Evolutionary conservation across 2,888 invertebrate species (phyloP), one percentile per base, ranked within the genome.

Genomic region (Oligia latruncula): DNA sequence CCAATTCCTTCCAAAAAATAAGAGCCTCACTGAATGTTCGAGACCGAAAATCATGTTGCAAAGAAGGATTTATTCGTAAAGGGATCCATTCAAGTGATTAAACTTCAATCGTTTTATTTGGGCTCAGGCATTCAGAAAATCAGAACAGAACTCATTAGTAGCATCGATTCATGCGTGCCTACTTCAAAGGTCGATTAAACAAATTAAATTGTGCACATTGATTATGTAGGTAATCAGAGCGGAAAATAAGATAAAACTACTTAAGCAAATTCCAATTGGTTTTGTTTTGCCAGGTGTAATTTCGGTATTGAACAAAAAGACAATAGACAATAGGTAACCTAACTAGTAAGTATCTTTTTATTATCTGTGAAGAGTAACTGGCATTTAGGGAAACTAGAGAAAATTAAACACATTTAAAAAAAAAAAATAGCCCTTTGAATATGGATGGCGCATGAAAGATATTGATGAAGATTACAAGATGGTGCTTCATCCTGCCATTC

Each of bases 191-290:
- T 40, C 80, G 73, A 71, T 73, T 71, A 58, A 87, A 79, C 52
- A 67, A 80, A 67, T 74, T 68, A 70, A 83, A 74, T 71, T 67
- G 46, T 60, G 60, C 60, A 70, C 71, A 78, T 75, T 67, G 13
- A 72, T 74, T 67, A 29, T 29, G 29, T 66, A 67, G 62, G 74
- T 77, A 80, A 85, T 85, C 84, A 85, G 80, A 84, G 76, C 87
- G 66, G 72, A 72, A 74, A 87, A 80, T 84, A 64, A 74, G 80
- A 84, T 87, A 84, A 75, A 79, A 71, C n/a, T 35, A 58, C 49
- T n/a, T 49, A 76, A 66, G 72, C 66, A 74, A 82, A 84, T 82
- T 66, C 5, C 78, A 79, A 62, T 66, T n/a, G 29, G 15, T 67
- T 67, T 80, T 68, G 66, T 71, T 76, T 68, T 72, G 43, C 35